Base-by-base conservation (phyloP, 2,797 vertebrate genomes). In the Chelmon rostratus region DNA sequence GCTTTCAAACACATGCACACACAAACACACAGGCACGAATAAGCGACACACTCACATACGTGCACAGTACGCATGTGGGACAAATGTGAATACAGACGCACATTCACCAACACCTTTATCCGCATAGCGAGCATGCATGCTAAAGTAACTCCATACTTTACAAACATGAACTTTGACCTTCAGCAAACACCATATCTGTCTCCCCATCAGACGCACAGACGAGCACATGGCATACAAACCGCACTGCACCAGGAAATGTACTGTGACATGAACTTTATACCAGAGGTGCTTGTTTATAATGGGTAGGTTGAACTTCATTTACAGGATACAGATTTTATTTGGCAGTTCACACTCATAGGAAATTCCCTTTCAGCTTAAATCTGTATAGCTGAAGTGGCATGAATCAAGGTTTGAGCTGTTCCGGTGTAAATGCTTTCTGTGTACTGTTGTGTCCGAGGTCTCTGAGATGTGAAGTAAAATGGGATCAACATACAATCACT, bases 161-260 rank as follows among this genome's bases (percentile, higher is more conserved):
- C 25, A 70, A 78, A 83, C 50, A 73, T 74, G 68, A 87, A 69
- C 70, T 81, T n/a, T 82, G 58, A 84, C 46, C 56, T 63, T 64
- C 19, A 28, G 57, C 73, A 59, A 76, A 81, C 40, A 69, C 58
- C 35, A 3, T 23, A 57, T 5, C 42, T 31, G 38, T 73, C 65
- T 40, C 52, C 31, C 37, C 21, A 33, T 71, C 44, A 53, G 40
- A 67, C 13, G 56, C 52, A 28, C 23, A 52, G 18, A 49, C 40
- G 38, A 65, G 18, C 23, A 33, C 62, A 25, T 7, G n/a, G 25
- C 38, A 28, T 9, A 49, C 5, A 59, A 75, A 73, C 25, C 16
- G 12, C 50, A 25, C 1, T 16, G 13, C 31, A 58, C 37, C 25
- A 21, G 44, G 56, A 58, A 76, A 68, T 19, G 19, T 16, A 10